Conservation (phyloP, 2,113 vertebrate genomes). For the Serilophus lunatus region DNA sequence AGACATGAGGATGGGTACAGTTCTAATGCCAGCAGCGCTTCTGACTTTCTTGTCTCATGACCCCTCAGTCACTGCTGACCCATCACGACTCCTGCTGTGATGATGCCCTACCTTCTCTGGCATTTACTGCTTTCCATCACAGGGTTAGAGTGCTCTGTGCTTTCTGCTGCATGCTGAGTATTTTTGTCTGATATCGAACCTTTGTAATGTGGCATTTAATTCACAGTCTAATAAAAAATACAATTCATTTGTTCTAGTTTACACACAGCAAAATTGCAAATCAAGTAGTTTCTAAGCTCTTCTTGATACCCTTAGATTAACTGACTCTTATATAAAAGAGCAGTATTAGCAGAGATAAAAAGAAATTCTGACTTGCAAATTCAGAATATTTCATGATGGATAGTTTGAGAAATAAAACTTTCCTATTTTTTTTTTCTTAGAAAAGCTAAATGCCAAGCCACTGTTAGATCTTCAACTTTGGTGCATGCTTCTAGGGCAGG, state of each 20-base stretch:
- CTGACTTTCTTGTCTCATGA: neutral
- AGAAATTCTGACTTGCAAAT: neutral
- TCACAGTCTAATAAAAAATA: neutral
- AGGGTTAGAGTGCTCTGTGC: neutral
- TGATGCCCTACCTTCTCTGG: neutral
- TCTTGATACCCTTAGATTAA: neutral
- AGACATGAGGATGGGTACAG: neutral
- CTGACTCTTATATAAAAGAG: neutral
- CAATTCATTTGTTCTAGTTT: neutral
- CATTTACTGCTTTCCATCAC: neutral
- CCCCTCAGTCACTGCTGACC: neutral
- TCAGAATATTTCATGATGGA: neutral
- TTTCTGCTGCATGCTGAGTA: neutral
- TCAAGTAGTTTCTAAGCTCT: neutral
- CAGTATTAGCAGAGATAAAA: neutral
- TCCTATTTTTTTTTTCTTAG: neutral
- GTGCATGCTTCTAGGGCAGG: neutral
- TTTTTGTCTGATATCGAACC: neutral
- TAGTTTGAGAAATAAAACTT: neutral
- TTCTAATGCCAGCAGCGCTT: neutral
- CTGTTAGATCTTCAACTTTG: neutral
- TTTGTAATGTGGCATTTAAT: neutral
- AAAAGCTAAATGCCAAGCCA: neutral
- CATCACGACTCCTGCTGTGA: neutral
- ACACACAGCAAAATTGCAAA: neutral